These are phyloP conservation scores for Siniperca scherzeri DNA, from an alignment of 2,797 vertebrate species.

Conservation along the genomic window DNA sequence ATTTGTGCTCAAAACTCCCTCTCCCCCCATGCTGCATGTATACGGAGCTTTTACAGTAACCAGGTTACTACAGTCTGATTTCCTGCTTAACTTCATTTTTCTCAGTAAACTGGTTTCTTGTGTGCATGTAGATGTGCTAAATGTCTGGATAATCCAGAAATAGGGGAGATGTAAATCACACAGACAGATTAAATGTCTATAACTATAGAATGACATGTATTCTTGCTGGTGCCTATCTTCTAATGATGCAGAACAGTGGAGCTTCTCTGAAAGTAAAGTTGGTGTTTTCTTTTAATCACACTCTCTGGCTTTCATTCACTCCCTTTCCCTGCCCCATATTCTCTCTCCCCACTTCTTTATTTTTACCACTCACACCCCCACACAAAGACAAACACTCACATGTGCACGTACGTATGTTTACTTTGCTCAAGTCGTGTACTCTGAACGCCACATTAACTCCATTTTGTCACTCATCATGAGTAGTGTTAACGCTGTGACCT, in stretches of 20 bases:
- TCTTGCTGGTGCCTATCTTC: neutral
- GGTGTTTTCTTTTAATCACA: constrained; percentile 69
- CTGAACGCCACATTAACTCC: constrained; percentile 74
- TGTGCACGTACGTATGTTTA: constrained; percentile 43
- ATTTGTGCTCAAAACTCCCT: neutral
- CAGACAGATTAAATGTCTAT: neutral
- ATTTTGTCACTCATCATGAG: constrained; percentile 66
- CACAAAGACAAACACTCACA: constrained; percentile 12
- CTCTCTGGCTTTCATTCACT: constrained; percentile 33
- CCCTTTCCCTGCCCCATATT: neutral
- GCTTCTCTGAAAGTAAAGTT: constrained; percentile 11
- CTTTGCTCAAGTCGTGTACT: constrained; percentile 47
- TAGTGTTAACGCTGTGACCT: constrained; percentile 63
- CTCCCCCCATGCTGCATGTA: neutral
- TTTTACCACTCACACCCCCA: constrained; percentile 7
- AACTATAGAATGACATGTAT: neutral
- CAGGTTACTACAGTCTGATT: neutral
- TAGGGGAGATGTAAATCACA: neutral
- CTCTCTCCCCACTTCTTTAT: constrained; percentile 15
- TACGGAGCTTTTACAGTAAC: neutral
- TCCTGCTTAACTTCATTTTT: neutral
- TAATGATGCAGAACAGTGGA: neutral
- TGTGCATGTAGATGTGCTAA: neutral
- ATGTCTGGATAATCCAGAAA: neutral
- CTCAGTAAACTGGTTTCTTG: neutral